Evolutionary conservation across 2,888 invertebrate genomes (phyloP).

Genomic region (Hemaris fuciformis): DNA sequence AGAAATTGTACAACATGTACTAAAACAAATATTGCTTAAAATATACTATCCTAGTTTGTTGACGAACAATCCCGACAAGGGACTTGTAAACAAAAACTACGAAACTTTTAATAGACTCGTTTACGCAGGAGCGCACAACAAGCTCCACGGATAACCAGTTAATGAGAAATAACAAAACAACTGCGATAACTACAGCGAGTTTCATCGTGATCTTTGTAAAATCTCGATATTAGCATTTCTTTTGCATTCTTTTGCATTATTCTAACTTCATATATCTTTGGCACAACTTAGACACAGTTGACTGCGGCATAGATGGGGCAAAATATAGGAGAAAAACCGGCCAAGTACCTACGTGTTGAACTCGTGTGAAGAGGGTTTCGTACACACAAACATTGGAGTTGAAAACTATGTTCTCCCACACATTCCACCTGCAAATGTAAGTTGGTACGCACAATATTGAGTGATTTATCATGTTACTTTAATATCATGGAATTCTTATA

Average conservation of each 20-base stretch:
- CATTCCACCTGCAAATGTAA: too few relatives aligned
- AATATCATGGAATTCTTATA: too few relatives aligned
- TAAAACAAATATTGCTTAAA: background rate
- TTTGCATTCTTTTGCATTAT: background rate
- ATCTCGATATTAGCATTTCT: background rate
- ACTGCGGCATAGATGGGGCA: too few relatives aligned
- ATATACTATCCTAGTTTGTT: background rate
- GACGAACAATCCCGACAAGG: background rate
- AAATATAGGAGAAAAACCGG: too few relatives aligned
- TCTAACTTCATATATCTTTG: background rate
- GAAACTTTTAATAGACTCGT: background rate
- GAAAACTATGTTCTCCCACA: too few relatives aligned
- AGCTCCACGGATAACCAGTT: background rate
- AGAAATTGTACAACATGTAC: background rate
- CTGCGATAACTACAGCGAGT: background rate
- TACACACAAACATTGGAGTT: too few relatives aligned
- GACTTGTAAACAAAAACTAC: background rate
- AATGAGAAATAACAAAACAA: background rate
- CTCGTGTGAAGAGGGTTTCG: too few relatives aligned
- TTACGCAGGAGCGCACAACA: background rate
- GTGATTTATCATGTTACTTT: too few relatives aligned
- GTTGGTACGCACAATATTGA: too few relatives aligned
- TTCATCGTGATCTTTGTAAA: background rate
- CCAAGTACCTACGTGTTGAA: too few relatives aligned
- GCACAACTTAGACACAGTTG: too few relatives aligned